These are phyloP conservation scores for Sebastes umbrosus DNA, from an alignment of 2,797 vertebrate genomes.

Conservation along the genomic window DNA sequence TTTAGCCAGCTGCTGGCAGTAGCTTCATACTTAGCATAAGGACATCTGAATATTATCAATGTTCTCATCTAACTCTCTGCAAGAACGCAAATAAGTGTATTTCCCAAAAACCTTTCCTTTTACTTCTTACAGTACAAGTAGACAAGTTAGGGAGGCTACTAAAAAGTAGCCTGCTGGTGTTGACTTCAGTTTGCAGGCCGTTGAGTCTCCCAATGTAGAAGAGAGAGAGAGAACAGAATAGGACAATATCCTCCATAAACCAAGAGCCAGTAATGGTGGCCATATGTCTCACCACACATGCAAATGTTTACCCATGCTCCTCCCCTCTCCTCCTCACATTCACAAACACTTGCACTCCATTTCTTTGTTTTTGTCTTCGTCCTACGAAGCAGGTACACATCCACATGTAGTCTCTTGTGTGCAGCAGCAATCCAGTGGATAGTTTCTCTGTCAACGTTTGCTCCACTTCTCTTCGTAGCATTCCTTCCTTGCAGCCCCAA, in stretches of 20 bases:
- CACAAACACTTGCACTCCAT: slow-evolving; percentile 21
- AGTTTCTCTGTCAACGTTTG: slow-evolving; percentile 20
- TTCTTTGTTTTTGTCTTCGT: slow-evolving; percentile 33
- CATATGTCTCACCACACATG: slow-evolving; percentile 76
- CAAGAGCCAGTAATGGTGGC: slow-evolving; percentile 66
- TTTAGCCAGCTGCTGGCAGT: not conserved
- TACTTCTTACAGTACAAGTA: not conserved
- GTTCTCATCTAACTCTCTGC: not conserved
- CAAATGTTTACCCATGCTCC: slow-evolving; percentile 64
- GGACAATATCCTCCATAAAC: slow-evolving; percentile 50
- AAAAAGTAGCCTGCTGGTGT: not conserved
- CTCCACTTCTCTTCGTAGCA: slow-evolving; percentile 24
- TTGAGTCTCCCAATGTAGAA: not conserved
- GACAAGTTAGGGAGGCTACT: not conserved
- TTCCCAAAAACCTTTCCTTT: not conserved
- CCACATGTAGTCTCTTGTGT: not conserved
- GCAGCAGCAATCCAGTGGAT: not conserved
- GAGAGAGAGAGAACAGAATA: slow-evolving; percentile 20
- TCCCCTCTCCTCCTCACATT: slow-evolving; percentile 36
- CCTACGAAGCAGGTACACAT: slow-evolving; percentile 28
- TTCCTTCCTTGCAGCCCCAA: slow-evolving; percentile 28
- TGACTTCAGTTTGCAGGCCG: not conserved
- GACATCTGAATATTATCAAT: not conserved
- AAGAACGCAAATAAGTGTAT: not conserved
- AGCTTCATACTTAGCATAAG: not conserved